Evolutionary conservation across 2,888 invertebrate genomes (phyloP).

Genomic region (Parnassius apollo): DNA sequence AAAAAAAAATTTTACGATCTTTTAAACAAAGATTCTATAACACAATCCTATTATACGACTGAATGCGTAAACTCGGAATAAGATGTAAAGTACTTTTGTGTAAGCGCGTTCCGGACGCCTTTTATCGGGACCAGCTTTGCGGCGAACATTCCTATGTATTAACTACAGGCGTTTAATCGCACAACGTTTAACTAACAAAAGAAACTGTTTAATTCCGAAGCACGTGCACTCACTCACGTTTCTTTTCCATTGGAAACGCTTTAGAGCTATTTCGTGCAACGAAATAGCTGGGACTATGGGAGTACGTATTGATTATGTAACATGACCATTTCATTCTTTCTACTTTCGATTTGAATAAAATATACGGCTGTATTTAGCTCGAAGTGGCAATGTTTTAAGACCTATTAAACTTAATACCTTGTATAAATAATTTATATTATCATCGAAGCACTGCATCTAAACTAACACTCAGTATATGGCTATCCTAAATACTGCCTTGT

Average conservation of each 20-base stretch:
- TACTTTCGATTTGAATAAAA: conserved; percentile 9
- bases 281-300: conserved; percentile 24
- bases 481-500: too few relatives aligned
- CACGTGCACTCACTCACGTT: conserved; percentile 63
- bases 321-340: conserved; percentile 1
- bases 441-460: too few relatives aligned
- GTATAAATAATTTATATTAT: too few relatives aligned
- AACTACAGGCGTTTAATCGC: conserved; percentile 62
- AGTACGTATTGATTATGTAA: conserved; percentile 33
- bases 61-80: conserved; percentile 27
- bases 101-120: conserved; percentile 31
- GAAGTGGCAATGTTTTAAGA: too few relatives aligned
- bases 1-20: background rate
- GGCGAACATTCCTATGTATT: conserved; percentile 47
- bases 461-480: too few relatives aligned
- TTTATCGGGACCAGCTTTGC: conserved; percentile 42
- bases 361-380: too few relatives aligned
- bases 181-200: conserved; percentile 66
- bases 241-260: conserved; percentile 51
- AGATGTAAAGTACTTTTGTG: conserved; percentile 31
- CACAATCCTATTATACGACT: conserved; percentile 2
- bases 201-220: conserved; percentile 72
- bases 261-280: conserved; percentile 45
- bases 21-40: background rate
- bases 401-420: too few relatives aligned